These are phyloP conservation scores for Otis tarda DNA, from an alignment of 2,113 vertebrate species.

Conservation along the genomic window DNA sequence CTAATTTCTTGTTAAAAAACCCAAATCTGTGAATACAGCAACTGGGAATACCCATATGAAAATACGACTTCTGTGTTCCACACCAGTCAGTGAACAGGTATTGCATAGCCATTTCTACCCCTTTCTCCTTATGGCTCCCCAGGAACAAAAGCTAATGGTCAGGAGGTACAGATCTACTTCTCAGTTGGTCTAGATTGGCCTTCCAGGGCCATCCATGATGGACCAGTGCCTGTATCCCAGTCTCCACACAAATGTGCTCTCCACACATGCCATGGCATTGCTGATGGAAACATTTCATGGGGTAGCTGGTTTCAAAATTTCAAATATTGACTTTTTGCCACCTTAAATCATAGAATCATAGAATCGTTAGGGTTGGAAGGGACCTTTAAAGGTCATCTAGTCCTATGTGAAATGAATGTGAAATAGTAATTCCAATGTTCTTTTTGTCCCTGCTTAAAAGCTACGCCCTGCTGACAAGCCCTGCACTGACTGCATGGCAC, in stretches of 20 bases:
- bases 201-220: not conserved
- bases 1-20: not conserved
- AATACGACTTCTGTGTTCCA: not conserved
- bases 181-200: not conserved
- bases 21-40: not conserved
- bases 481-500: fast-evolving
- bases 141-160: not conserved
- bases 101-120: not conserved
- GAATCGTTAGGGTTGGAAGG: too few relatives aligned
- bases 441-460: not conserved
- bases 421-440: not conserved
- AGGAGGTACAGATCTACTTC: not conserved
- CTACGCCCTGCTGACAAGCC: not conserved
- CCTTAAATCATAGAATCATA: not conserved
- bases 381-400: too few relatives aligned
- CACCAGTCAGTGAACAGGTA: not conserved
- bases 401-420: too few relatives aligned
- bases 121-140: not conserved
- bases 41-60: not conserved
- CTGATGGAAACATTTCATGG: not conserved
- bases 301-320: not conserved
- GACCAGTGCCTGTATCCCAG: not conserved
- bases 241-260: not conserved
- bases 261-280: not conserved
- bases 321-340: not conserved